Base-by-base conservation (phyloP, 1,140 invertebrate genomes). In the Heterodera carotae region DNA sequence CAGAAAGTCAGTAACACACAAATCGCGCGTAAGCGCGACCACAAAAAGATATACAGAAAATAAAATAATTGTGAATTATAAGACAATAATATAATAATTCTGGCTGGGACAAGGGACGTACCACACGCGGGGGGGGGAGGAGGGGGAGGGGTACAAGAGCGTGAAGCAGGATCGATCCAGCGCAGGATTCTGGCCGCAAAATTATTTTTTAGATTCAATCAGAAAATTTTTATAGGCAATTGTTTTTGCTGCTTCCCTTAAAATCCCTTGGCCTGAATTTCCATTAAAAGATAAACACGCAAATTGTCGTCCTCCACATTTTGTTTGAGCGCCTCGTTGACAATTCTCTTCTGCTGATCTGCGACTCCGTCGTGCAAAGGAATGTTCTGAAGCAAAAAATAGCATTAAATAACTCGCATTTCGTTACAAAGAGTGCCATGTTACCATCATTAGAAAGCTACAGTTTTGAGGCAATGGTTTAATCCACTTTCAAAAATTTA, bases 231-330 rank as follows among this genome's bases (percentile, higher is more conserved):
- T 15, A 5, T n/a, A n/a, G n/a, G n/a, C n/a, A n/a, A n/a, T 56
- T 43, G 22, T 7, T 15, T 56, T 39, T 62, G 27, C 33, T n/a
- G n/a, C 27, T 33, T 31, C 36, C 18, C 60, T 74, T 34, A 74
- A 64, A 74, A 64, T 18, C 72, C 72, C 36, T 74, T 74, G 36
- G 72, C 31, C 64, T 62, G 56, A 34, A 74, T 64, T 62, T 74
- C 72, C 15, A 74, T 62, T 62, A 64, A 43, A 34, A 74, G 39
- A 74, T 62, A 74, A 39, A 62, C 39, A 36, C 72, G 56, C 25
- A 74, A 39, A 62, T 74, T 74, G 10, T 74, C 72, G 27, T 74
- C 72, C 27, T n/a, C 22, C 18, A 74, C 72, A 64, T 62, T 74
- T 62, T 2, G 59, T 25, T 74, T 25, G 12, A 74, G 12, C 27